Conservation (phyloP, 2,888 invertebrate genomes). For the Pilophorus perplexus region DNA sequence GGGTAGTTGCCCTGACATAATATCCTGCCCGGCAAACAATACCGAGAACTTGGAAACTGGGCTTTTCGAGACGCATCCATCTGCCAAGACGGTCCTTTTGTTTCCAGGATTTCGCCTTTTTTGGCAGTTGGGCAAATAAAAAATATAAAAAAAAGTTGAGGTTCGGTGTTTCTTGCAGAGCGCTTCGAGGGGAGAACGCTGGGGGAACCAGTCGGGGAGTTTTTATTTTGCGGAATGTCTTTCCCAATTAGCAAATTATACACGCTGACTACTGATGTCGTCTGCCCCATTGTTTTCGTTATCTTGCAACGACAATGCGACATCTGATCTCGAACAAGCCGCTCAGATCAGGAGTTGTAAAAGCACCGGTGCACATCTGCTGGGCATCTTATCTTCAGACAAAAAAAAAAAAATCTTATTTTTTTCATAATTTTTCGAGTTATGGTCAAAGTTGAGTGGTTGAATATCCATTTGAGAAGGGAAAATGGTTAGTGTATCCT, state of each 20-base stretch:
- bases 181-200: too few species aligned
- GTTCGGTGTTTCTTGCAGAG: neutral
- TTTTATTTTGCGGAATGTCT: conserved; percentile 4
- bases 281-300: conserved; percentile 24
- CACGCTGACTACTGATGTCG: conserved; percentile 31
- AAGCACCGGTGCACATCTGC: neutral
- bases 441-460: too few species aligned
- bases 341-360: neutral
- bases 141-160: too few species aligned
- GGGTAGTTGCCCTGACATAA: conserved; percentile 30
- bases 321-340: conserved; percentile 6
- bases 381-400: too few species aligned
- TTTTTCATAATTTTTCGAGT: too few species aligned
- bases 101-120: too few species aligned
- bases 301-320: neutral
- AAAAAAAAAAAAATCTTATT: too few species aligned
- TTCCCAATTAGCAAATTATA: conserved; percentile 34
- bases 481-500: too few species aligned
- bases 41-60: neutral
- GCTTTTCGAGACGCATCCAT: neutral
- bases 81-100: neutral
- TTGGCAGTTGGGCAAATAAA: too few species aligned
- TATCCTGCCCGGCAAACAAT: conserved; percentile 30
- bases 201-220: too few species aligned
- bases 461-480: too few species aligned